Percentiles rank a stretch among this genome's conserved stretches.
Conservation (phyloP, 2,113 vertebrate species). For the Malurus alboscapulatus region DNA sequence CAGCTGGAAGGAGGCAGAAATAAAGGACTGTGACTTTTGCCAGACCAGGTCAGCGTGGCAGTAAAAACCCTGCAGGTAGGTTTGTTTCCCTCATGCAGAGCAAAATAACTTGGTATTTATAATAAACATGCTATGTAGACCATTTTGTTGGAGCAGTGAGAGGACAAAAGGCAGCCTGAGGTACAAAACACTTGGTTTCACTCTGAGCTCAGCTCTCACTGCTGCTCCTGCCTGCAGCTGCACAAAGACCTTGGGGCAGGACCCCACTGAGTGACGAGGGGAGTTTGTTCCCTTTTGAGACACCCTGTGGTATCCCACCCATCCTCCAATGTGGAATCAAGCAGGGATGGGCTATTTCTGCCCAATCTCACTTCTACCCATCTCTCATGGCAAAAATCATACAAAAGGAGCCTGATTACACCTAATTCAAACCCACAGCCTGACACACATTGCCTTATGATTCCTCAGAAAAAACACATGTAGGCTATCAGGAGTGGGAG, state of each 20-base stretch:
- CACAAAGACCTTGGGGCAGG: neutral
- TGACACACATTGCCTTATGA: neutral
- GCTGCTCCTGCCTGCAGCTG: neutral
- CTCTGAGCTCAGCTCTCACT: neutral
- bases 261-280: accelerated
- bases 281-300: neutral
- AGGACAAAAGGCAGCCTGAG: neutral
- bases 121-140: neutral
- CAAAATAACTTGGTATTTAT: neutral
- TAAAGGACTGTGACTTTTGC: neutral
- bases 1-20: neutral
- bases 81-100: neutral
- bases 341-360: neutral
- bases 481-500: neutral
- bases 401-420: neutral
- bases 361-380: neutral
- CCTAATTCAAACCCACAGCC: neutral
- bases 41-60: accelerated
- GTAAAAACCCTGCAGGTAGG: neutral
- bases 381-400: neutral
- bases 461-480: neutral
- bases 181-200: neutral
- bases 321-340: accelerated
- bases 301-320: neutral
- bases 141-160: neutral